Evolutionary conservation across 2,888 invertebrate genomes (phyloP).

Genomic region (Eumerus sabulonum): DNA sequence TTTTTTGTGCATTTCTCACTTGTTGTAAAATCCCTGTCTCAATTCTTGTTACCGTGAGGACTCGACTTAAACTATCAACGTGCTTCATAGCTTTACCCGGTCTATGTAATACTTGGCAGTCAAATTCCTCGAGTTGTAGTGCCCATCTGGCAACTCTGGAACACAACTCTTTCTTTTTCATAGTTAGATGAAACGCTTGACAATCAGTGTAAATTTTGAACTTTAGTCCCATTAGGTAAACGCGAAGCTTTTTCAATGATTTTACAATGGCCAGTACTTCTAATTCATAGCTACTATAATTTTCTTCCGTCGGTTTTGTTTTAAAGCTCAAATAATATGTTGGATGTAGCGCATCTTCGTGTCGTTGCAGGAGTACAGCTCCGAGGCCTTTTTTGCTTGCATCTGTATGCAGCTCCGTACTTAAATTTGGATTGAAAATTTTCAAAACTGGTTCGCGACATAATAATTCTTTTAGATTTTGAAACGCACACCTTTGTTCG

Average conservation of each 20-base stretch:
- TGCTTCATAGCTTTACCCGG: slow-evolving; percentile 20
- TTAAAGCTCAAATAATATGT: slow-evolving; percentile 53
- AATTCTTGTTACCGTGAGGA: slow-evolving; percentile 3
- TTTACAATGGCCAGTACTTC: slow-evolving; percentile 4
- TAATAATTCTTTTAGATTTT: neutral
- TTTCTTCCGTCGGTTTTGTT: slow-evolving; percentile 4
- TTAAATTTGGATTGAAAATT: neutral
- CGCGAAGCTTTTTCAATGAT: slow-evolving; percentile 10
- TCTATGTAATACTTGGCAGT: slow-evolving; percentile 12
- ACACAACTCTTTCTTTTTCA: slow-evolving; percentile 27
- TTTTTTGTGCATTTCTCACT: slow-evolving; percentile 2
- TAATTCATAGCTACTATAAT: slow-evolving; percentile 15
- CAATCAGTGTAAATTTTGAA: slow-evolving; percentile 24
- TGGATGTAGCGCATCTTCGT: slow-evolving; percentile 37
- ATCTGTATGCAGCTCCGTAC: slow-evolving; percentile 2
- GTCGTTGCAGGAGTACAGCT: slow-evolving; percentile 45
- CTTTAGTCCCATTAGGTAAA: slow-evolving; percentile 2
- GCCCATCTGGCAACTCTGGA: slow-evolving; percentile 27
- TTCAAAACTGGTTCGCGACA: neutral
- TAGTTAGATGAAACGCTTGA: slow-evolving; percentile 35
- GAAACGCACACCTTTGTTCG: no score
- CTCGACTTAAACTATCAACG: slow-evolving; percentile 31
- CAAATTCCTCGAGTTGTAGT: slow-evolving; percentile 22
- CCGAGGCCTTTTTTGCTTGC: slow-evolving; percentile 33
- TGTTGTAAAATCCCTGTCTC: slow-evolving; percentile 1